phyloP scores from a whole-genome alignment of 2,797 vertebrate genomes.

The Clarias pachynema region DNA sequence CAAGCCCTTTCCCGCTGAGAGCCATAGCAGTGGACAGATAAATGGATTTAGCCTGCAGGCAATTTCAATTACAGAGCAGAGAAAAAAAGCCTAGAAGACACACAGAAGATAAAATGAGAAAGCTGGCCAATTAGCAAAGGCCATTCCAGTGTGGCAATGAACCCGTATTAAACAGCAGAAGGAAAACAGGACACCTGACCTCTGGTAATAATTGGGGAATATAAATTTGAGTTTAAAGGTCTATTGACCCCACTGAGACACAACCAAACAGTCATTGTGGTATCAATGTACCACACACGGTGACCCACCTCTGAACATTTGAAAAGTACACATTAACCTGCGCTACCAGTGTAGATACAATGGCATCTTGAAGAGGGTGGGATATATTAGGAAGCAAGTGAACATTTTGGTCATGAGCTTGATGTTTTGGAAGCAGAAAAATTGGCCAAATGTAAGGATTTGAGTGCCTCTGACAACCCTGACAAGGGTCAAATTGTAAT shows the following conservation, averaged over 20 bases:
- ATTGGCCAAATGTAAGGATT: no score
- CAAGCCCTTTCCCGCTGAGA: slow-evolving; percentile 51
- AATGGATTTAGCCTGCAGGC: slow-evolving; percentile 71
- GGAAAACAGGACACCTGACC: slow-evolving; percentile 24
- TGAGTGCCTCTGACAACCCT: no score
- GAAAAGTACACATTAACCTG: slow-evolving; percentile 31
- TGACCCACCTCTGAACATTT: not conserved
- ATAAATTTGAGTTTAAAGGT: slow-evolving; percentile 27
- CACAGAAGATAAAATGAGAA: slow-evolving; percentile 58
- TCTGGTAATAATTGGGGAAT: slow-evolving; percentile 19
- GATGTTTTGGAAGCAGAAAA: no score
- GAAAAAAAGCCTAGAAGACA: slow-evolving; percentile 54
- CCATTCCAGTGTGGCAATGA: slow-evolving; percentile 34
- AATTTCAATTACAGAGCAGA: slow-evolving; percentile 66
- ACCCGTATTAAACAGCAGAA: slow-evolving; percentile 7
- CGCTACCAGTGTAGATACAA: not conserved
- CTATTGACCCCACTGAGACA: slow-evolving; percentile 29
- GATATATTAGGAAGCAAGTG: no score
- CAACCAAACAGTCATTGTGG: slow-evolving; percentile 27
- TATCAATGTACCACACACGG: slow-evolving; percentile 5
- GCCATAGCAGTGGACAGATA: slow-evolving; percentile 63
- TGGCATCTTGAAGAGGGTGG: no score
- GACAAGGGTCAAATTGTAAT: no score
- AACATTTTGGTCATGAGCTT: no score
- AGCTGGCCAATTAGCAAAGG: slow-evolving; percentile 58